phyloP scores from a whole-genome alignment of 2,113 vertebrate species.

The pig (Sus scrofa) region T2T-Sscrofa CM000830.6:58578501-58579000 shows the following conservation, averaged over 20 bases:
- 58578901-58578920: neutral
- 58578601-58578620: neutral
- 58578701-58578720: accelerated
- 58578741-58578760: neutral
- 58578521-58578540: no score
- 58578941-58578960: accelerated
- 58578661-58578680: neutral
- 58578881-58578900: neutral
- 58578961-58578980: accelerated
- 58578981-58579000: neutral
- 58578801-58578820: neutral
- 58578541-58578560: no score
- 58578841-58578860: neutral
- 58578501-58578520: no score
- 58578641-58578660: neutral
- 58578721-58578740: neutral
- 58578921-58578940: neutral
- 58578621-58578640: accelerated
- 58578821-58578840: neutral
- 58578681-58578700: accelerated
- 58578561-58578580: no score
- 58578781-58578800: neutral
- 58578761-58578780: neutral
- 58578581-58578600: neutral
- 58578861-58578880: neutral